Conservation (phyloP, 2,888 invertebrate genomes). For the Patella depressa region DNA sequence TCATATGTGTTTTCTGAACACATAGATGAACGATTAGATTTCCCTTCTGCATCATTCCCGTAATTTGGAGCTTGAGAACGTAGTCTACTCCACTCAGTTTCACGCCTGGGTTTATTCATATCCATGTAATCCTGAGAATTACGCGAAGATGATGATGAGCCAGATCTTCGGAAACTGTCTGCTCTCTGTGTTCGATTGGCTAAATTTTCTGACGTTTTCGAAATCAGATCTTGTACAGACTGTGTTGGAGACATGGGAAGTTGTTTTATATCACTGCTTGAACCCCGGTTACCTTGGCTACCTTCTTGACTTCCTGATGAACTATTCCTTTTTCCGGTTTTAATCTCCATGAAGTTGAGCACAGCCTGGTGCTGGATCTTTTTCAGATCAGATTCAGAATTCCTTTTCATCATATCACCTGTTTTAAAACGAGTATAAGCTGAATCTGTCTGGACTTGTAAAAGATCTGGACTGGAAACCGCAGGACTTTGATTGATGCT, state of each 20-base stretch:
- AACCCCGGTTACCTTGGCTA: not conserved
- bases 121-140: conserved; percentile 56
- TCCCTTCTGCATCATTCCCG: conserved; percentile 20
- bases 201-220: conserved; percentile 38
- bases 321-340: conserved; percentile 65
- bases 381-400: conserved; percentile 80
- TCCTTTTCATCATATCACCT: not conserved
- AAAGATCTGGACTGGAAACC: not conserved
- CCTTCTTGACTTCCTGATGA: conserved; percentile 18
- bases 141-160: conserved; percentile 44
- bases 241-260: conserved; percentile 27
- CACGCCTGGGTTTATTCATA: conserved; percentile 49
- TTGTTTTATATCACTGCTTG: conserved; percentile 27
- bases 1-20: conserved; percentile 43
- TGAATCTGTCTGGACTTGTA: not conserved
- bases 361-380: conserved; percentile 87
- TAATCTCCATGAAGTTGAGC: conserved; percentile 84
- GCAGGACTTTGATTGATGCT: not conserved
- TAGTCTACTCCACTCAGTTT: conserved; percentile 61
- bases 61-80: conserved; percentile 47
- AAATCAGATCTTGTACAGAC: conserved; percentile 39
- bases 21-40: conserved; percentile 38
- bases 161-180: conserved; percentile 56
- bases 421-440: not conserved
- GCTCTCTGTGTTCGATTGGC: conserved; percentile 49